Base-by-base conservation (phyloP, 2,888 invertebrate genomes). In the Napeogenes sylphis region DNA sequence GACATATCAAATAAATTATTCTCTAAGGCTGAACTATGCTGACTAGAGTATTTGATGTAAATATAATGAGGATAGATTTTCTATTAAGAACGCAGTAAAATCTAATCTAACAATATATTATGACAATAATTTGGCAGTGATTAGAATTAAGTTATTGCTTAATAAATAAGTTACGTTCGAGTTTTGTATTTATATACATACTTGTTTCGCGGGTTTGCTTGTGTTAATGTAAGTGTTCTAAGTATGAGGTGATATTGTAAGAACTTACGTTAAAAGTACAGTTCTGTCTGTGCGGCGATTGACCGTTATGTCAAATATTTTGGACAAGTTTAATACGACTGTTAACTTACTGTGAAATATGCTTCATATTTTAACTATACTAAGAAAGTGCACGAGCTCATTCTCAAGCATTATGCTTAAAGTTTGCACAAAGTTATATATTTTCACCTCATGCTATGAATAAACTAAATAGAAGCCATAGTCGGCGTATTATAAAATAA, bases 251-350 rank as follows among this genome's bases (percentile, higher is more conserved):
- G 30, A 47, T 47, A 8, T 51, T 51, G 30, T 51, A 30, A 8
- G 51, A 51, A 51, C 30, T 51, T 51, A 14, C 47, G 47, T 47
- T n/a, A 61, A 58, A 61, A 59, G 53, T 56, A 54, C 55, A 58
- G 59, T 62, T 53, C 42, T 59, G 58, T 66, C 13, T 55, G 32
- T 8, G 57, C 61, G 56, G 57, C 59, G 6, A 2, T 35, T 6
- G 4, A 35, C 35, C 35, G 64, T 59, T 66, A 64, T 30, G 1
- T 30, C 6, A 30, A 51, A 30, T 51, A 51, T 51, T 51, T 51
- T 51, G 30, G 21, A 30, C 30, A 51, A 51, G 13, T 30, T 10
- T 30, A 21, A 30, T 8, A 51, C 30, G 12, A n/a, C 51, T 30
- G 21, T 21, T 30, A 30, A 51, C 51, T 30, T 30, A 12, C 12